These are phyloP conservation scores for Avahi laniger DNA, from an alignment of 2,797 vertebrate genomes.

Conservation along the genomic window DNA sequence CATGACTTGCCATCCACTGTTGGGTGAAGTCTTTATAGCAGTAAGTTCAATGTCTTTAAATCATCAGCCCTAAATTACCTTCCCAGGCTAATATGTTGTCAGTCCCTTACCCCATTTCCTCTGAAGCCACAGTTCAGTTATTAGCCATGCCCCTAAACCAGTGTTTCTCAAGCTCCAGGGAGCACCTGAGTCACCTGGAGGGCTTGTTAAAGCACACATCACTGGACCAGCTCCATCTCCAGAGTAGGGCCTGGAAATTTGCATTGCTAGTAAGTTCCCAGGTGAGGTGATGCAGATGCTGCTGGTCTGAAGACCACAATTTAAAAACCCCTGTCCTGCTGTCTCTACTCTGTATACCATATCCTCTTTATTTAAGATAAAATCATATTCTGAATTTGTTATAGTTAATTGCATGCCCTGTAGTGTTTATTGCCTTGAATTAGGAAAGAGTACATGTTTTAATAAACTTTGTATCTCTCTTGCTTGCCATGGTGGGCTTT, in stretches of 20 bases:
- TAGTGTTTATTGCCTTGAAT: background rate
- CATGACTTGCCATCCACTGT: background rate
- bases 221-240: background rate
- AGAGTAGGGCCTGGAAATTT: background rate
- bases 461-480: background rate
- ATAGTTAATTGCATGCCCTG: background rate
- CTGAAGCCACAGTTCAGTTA: background rate
- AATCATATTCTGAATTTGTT: background rate
- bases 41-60: background rate
- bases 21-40: background rate
- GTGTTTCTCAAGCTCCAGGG: background rate
- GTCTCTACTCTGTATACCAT: background rate
- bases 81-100: background rate
- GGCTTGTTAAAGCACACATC: background rate
- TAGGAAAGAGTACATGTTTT: background rate
- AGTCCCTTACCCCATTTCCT: background rate
- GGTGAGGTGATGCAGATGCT: background rate
- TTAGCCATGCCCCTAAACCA: background rate
- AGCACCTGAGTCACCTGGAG: background rate
- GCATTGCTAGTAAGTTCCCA: background rate
- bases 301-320: background rate
- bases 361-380: background rate
- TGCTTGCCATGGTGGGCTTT: background rate
- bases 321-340: background rate
- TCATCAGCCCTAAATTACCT: background rate